phyloP scores from a whole-genome alignment of 30 jellyfish, hydroid and myxozoan species.

The Cassiopea andromeda region DNA sequence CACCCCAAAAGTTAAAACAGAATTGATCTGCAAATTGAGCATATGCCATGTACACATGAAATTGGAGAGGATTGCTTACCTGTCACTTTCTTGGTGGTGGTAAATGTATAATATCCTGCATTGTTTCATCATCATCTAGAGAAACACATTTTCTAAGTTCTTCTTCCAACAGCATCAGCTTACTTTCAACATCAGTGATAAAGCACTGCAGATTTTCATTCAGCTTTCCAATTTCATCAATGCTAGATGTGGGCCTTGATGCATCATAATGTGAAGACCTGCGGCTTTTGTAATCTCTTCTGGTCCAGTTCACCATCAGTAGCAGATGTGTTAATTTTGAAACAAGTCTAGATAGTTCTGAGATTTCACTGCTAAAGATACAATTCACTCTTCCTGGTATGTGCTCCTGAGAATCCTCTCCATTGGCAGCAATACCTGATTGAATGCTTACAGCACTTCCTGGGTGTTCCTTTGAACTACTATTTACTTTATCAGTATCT shows the following conservation, averaged over 20 bases:
- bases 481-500: neutral
- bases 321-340: neutral
- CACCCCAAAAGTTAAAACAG: no score
- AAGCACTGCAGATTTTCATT: neutral
- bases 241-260: neutral
- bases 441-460: neutral
- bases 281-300: neutral
- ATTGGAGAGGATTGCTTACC: neutral
- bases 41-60: no score
- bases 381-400: neutral
- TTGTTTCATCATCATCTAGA: neutral
- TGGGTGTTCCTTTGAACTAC: neutral
- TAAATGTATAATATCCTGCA: slow-evolving; percentile 43
- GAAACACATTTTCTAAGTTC: neutral
- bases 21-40: no score
- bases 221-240: neutral
- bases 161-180: neutral
- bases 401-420: neutral
- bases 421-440: no score
- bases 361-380: neutral
- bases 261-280: neutral
- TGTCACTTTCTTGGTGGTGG: slow-evolving; percentile 53
- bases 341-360: neutral
- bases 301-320: neutral
- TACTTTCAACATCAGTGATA: neutral